Conservation (phyloP, 2,797 vertebrate species). For the Yasuhikotakia modesta region DNA sequence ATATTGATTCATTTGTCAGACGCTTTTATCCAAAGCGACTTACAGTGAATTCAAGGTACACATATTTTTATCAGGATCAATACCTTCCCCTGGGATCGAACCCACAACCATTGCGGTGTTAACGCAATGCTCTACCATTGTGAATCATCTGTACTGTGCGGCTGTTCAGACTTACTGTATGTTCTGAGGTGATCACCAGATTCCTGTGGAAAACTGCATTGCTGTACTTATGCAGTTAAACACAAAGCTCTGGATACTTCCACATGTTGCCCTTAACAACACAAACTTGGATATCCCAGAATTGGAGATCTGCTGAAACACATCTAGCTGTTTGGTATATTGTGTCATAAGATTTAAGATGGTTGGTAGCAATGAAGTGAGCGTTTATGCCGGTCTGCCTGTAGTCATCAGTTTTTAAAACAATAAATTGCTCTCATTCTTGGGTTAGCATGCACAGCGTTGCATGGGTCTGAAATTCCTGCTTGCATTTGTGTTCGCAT, state of each 20-base stretch:
- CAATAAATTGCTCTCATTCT: not conserved
- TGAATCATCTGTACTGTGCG: too few species aligned
- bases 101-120: too few species aligned
- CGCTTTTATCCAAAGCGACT: too few species aligned
- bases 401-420: conserved; percentile 1
- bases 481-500: not conserved
- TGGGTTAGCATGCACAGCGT: not conserved
- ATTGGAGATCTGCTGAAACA: too few species aligned
- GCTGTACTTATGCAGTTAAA: conserved; percentile 39
- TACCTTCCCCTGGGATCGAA: too few species aligned
- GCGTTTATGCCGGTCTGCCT: not conserved
- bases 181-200: conserved; percentile 51
- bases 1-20: too few species aligned
- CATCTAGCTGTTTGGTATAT: too few species aligned
- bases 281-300: too few species aligned
- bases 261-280: conserved; percentile 65
- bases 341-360: not conserved
- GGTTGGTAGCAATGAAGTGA: not conserved
- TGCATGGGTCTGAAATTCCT: not conserved
- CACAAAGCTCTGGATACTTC: conserved; percentile 29
- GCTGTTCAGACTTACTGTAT: conserved; percentile 39
- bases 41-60: too few species aligned
- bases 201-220: conserved; percentile 45
- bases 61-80: too few species aligned
- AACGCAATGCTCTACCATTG: too few species aligned